A percentile compares a stretch with the other conserved stretches of the same genome.
phyloP scores from a whole-genome alignment of 2,888 invertebrate species.

The Xanthia togata region DNA sequence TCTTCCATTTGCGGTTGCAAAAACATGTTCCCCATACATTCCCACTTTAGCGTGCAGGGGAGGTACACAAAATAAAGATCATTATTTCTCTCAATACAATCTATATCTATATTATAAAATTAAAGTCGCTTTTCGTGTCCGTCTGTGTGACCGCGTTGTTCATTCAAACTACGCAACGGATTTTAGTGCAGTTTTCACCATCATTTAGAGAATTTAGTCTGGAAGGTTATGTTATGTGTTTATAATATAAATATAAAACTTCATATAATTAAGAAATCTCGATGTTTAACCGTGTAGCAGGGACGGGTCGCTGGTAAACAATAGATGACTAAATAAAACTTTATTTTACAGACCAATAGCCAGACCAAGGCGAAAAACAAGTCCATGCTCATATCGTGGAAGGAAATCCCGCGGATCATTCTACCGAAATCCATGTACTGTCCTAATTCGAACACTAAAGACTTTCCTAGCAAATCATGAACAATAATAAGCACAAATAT shows the following conservation, averaged over 20 bases:
- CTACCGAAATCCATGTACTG: slow-evolving; percentile 79
- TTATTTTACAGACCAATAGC: slow-evolving; percentile 73
- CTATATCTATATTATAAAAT: no score
- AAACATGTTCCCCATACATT: no score
- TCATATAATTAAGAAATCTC: background rate
- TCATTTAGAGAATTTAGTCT: background rate
- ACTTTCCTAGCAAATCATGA: slow-evolving; percentile 71
- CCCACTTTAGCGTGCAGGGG: no score
- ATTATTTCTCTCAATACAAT: background rate
- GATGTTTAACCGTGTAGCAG: background rate
- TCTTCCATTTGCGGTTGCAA: no score
- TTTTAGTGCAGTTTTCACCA: slow-evolving; percentile 5
- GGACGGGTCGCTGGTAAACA: background rate
- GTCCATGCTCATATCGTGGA: slow-evolving; percentile 80
- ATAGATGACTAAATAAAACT: slow-evolving; percentile 18
- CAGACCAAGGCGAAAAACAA: slow-evolving; percentile 73
- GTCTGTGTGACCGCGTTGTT: background rate
- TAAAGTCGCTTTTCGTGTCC: background rate
- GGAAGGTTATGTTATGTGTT: background rate
- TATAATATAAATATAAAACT: background rate
- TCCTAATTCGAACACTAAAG: slow-evolving; percentile 74
- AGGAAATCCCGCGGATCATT: slow-evolving; percentile 80
- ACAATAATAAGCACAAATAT: background rate
- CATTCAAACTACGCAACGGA: background rate
- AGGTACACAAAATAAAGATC: no score